Percentiles rank a stretch among this genome's conserved stretches.
phyloP scores from a whole-genome alignment of 2,888 invertebrate species.

The Zaprionus lineosus region DNA sequence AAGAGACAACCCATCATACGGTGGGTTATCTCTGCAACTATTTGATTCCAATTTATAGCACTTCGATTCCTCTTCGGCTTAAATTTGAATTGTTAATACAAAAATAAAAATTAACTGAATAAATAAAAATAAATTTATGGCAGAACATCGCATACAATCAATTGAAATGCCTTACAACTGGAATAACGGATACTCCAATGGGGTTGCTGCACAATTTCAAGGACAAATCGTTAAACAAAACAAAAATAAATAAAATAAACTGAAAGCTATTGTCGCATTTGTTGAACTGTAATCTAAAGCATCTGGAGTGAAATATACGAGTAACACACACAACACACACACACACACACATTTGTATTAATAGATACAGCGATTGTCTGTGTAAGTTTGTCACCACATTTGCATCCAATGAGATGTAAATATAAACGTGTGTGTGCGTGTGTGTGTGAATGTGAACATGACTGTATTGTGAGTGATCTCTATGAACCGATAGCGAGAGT shows the following conservation, averaged over 20 bases:
- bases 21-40: too few species aligned
- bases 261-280: conserved; percentile 1
- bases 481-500: conserved; percentile 59
- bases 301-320: not conserved
- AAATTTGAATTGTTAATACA: too few species aligned
- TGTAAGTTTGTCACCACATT: conserved; percentile 31
- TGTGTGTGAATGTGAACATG: too few species aligned
- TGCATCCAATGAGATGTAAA: conserved; percentile 30
- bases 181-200: conserved; percentile 55
- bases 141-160: conserved; percentile 51
- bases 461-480: conserved; percentile 52
- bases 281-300: conserved; percentile 1
- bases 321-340: not conserved
- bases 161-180: conserved; percentile 41
- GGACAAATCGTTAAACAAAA: conserved; percentile 47
- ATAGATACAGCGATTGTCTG: not conserved
- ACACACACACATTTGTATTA: not conserved
- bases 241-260: conserved; percentile 2
- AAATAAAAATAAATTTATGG: conserved; percentile 59
- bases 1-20: too few species aligned
- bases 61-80: too few species aligned
- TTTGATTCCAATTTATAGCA: too few species aligned
- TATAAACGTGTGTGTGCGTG: too few species aligned
- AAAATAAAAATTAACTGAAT: too few species aligned
- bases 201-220: conserved; percentile 76